Evolutionary conservation across 2,888 invertebrate species (phyloP), one percentile per base, ranked within the genome.

Genomic region (Argynnis bischoffii): DNA sequence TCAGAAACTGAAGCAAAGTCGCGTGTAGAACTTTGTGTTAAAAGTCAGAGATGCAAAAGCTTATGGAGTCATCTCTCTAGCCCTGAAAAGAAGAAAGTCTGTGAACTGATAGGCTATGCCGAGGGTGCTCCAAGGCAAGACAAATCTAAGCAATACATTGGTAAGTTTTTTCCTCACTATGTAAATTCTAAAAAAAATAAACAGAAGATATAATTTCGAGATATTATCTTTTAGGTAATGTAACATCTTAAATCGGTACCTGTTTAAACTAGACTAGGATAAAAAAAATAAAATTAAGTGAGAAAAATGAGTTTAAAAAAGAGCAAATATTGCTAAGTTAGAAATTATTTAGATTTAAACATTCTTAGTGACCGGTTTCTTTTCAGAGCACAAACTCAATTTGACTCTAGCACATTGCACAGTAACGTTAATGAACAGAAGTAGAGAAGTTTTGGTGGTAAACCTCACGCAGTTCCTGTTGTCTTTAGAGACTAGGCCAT

Each of bases 341-440:
- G 26, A 26, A 26, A 26, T 26, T 26, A 26, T 26, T 26, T 26
- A 26, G 26, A 26, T 26, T 26, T 26, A 26, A 26, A 26, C 26
- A 5, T 26, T 26, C 4, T 5, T 5, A 26, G 4, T 26, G 4
- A 26, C 4, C 4, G 26, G 4, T 4, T 55, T 64, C 56, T 47
- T 94, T 90, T 75, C 90, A 95, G 96, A 96, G 77, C 96, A 96
- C 80, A 96, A 96, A 86, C 88, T 96, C 69, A 96, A 96, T 84
- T 92, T 97, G 72, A 95, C 96, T 0, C 82, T 97, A 63, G 96
- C 95, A 16, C 96, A 96, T 81, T 95, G 95, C 75, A 95, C 95
- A 2, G 70, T 96, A 66, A 95, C 95, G 14, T 85, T 97, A 61
- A 90, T 95, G 75, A 95, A 95, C 79, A 93, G 94, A 69, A 94